A percentile compares a stretch with the other conserved stretches of the same genome.
phyloP scores from a whole-genome alignment of 2,888 invertebrate species.

The Xestobium rufovillosum region DNA sequence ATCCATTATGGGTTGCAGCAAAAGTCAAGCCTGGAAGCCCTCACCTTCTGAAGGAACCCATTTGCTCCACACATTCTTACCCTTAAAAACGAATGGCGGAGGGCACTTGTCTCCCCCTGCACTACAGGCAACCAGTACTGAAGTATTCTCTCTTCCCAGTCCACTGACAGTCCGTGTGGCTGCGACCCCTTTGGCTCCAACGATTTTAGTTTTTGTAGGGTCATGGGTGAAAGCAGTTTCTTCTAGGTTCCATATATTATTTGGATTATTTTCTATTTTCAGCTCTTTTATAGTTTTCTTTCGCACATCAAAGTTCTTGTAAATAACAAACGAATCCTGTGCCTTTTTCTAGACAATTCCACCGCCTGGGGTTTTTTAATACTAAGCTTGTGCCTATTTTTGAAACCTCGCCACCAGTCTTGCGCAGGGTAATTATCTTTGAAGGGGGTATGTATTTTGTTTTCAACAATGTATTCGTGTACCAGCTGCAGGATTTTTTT shows the following conservation, averaged over 20 bases:
- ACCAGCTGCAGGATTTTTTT: constrained; percentile 9
- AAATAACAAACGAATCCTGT: constrained; percentile 23
- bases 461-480: constrained; percentile 16
- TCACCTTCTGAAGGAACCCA: no score
- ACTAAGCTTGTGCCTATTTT: constrained; percentile 27
- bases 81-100: no score
- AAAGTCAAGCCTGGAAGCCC: no score
- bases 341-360: constrained; percentile 26
- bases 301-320: constrained; percentile 9
- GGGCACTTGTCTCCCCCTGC: no score
- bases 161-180: constrained; percentile 20
- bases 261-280: constrained; percentile 15
- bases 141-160: constrained; percentile 31
- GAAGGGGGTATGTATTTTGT: constrained; percentile 28
- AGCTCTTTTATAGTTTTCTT: constrained; percentile 15
- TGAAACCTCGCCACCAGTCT: constrained; percentile 30
- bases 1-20: no score
- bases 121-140: no score
- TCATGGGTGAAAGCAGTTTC: constrained; percentile 17
- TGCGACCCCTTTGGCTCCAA: constrained; percentile 16
- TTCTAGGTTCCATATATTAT: constrained; percentile 13
- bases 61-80: no score
- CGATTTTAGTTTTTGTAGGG: constrained; percentile 22
- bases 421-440: constrained; percentile 29
- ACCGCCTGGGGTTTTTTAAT: constrained; percentile 33